Conservation (phyloP, 2,113 vertebrate species). For the Thinocorus orbignyianus region DNA sequence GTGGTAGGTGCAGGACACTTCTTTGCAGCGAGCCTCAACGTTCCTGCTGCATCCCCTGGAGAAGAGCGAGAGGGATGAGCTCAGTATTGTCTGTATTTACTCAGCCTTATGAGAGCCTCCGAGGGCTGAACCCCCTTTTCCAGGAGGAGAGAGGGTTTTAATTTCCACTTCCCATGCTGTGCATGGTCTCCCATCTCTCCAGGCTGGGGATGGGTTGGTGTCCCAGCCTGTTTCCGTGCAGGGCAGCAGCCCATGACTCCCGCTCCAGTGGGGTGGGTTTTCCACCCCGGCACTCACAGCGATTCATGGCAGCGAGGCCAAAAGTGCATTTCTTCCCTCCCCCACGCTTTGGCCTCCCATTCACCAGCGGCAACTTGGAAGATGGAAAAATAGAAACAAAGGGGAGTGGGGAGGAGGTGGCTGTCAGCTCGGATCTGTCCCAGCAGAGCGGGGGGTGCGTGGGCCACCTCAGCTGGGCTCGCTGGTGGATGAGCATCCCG, state of each 20-base stretch:
- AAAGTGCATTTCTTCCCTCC: not conserved
- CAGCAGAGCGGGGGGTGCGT: rapidly evolving
- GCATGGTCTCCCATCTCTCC: rapidly evolving
- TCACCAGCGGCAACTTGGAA: not conserved
- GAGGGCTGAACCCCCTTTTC: not conserved
- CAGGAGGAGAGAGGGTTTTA: not conserved
- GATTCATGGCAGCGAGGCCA: not conserved
- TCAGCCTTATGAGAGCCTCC: rapidly evolving
- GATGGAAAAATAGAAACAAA: not conserved
- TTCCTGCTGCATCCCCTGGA: not conserved
- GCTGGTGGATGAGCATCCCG: not conserved
- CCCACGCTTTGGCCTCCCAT: not conserved
- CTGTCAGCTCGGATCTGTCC: not conserved
- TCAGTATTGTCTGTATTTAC: not conserved
- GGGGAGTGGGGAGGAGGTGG: not conserved
- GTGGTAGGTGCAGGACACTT: rapidly evolving
- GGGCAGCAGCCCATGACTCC: not conserved
- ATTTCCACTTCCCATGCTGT: rapidly evolving
- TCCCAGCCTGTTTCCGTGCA: not conserved
- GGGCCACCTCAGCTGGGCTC: not conserved
- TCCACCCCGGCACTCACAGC: rapidly evolving
- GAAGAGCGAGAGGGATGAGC: not conserved
- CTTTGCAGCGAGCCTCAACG: not conserved
- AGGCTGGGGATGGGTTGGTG: not conserved
- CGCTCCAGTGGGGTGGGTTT: not conserved